Evolutionary conservation across 2,888 invertebrate genomes (phyloP).

Genomic region (Eristalis arbustorum): DNA sequence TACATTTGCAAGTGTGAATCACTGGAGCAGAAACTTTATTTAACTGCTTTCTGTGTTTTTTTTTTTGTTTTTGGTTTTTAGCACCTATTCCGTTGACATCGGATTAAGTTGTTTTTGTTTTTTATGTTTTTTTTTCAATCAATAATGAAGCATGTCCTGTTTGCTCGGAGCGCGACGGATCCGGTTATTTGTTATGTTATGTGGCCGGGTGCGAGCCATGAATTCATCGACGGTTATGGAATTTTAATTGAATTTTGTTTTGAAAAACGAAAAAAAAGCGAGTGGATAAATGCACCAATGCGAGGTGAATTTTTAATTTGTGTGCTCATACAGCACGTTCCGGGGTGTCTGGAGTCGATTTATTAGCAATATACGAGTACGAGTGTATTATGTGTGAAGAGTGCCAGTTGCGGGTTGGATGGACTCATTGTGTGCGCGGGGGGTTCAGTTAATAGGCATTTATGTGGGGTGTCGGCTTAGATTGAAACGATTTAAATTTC

Average conservation of each 20-base stretch:
- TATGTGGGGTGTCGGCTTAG: no score
- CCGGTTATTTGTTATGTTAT: background rate
- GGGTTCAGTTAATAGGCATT: no score
- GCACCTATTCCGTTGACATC: background rate
- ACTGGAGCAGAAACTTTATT: constrained; percentile 2
- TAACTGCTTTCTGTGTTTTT: background rate
- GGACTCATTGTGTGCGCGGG: background rate
- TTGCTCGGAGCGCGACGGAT: background rate
- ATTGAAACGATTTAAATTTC: no score
- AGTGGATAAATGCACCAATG: background rate
- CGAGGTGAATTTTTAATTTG: constrained; percentile 14
- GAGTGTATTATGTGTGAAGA: background rate
- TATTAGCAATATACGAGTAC: background rate
- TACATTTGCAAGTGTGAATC: constrained; percentile 5
- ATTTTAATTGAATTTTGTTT: constrained; percentile 14
- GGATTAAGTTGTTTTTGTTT: background rate
- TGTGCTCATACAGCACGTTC: background rate
- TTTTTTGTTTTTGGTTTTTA: background rate
- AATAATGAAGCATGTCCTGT: constrained; percentile 8
- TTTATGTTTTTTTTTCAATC: background rate
- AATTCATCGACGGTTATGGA: background rate
- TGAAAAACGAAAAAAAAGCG: background rate
- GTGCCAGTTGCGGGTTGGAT: background rate
- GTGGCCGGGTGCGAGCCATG: background rate
- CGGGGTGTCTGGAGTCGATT: background rate